A percentile compares a stretch with the other conserved stretches of the same genome.
Conservation (phyloP, 2,797 vertebrate species). For the Pseudocheirus occidentalis region DNA sequence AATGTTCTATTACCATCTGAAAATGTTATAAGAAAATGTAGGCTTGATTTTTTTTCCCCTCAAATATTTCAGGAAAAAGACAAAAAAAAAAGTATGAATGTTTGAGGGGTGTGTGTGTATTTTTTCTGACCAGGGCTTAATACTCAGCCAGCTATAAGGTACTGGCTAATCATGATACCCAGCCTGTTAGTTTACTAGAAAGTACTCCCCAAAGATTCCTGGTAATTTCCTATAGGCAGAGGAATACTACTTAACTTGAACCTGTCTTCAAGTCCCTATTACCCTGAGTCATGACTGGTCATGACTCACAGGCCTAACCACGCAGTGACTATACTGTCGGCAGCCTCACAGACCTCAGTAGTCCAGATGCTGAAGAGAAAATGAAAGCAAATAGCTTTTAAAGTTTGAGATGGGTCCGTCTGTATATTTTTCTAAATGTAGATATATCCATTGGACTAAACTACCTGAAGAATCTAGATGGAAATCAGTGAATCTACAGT, state of each 20-base stretch:
- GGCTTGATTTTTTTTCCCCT: not conserved
- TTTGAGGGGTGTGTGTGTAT: not conserved
- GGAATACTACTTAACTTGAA: not conserved
- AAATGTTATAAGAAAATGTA: not conserved
- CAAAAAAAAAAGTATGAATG: not conserved
- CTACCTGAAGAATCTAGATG: not conserved
- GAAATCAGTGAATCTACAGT: not conserved
- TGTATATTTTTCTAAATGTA: not conserved
- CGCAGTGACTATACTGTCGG: not conserved
- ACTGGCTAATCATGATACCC: not conserved
- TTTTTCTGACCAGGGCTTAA: not conserved
- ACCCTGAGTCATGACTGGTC: not conserved
- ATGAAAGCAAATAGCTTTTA: not conserved
- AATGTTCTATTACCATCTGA: not conserved
- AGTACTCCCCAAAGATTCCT: not conserved
- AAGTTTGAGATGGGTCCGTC: not conserved
- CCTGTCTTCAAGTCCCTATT: not conserved
- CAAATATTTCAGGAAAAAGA: not conserved
- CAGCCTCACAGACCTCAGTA: not conserved
- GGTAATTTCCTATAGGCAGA: not conserved
- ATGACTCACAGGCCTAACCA: not conserved
- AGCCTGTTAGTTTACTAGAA: not conserved
- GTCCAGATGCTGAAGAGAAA: not conserved
- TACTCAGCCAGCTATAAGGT: not conserved
- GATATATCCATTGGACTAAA: not conserved